These are phyloP conservation scores for Microtus montanus DNA, from an alignment of 2,113 vertebrate genomes.

Conservation along the genomic window DNA sequence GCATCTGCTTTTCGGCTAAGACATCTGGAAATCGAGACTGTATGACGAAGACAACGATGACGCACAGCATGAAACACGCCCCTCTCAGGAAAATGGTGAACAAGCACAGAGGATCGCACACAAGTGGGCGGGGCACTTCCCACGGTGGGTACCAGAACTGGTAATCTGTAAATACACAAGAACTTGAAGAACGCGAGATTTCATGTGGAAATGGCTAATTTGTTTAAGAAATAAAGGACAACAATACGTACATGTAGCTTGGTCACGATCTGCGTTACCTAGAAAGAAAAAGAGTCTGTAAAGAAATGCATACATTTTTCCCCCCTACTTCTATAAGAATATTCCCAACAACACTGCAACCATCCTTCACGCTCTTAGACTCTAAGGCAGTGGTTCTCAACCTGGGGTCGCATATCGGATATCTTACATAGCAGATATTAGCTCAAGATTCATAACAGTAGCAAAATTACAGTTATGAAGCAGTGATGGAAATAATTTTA, in stretches of 20 bases:
- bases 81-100: constrained; percentile 60
- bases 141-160: constrained; percentile 76
- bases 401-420: not conserved
- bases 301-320: constrained; percentile 39
- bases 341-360: not conserved
- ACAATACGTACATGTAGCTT: constrained; percentile 72
- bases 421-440: not conserved
- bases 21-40: constrained; percentile 72
- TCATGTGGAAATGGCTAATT: constrained; percentile 14
- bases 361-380: not conserved
- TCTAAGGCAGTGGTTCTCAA: not conserved
- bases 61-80: not conserved
- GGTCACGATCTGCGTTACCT: constrained; percentile 73
- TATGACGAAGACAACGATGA: constrained; percentile 52
- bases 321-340: not conserved
- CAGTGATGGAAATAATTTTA: not conserved
- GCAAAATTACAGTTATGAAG: not conserved
- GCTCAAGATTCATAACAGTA: not conserved
- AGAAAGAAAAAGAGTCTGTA: constrained; percentile 60
- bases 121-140: constrained; percentile 73
- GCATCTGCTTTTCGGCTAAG: constrained; percentile 42
- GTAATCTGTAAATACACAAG: constrained; percentile 77
- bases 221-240: constrained; percentile 57
- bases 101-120: constrained; percentile 69
- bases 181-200: constrained; percentile 61